Base-by-base conservation (phyloP, 1,140 invertebrate genomes). In the Hycleus phaleratus region DNA sequence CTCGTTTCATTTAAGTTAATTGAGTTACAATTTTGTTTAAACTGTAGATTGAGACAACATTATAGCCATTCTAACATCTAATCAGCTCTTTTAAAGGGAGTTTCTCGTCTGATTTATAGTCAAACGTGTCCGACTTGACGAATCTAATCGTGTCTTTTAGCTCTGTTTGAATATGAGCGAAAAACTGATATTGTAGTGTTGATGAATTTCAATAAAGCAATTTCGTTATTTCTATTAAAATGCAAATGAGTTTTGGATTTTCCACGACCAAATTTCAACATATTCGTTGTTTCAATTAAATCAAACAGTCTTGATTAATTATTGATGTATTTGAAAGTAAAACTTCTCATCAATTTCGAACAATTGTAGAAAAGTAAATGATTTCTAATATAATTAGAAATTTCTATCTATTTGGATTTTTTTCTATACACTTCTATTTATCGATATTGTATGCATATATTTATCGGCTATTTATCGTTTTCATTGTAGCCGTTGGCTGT, bases 191-290 rank as follows among this genome's bases (percentile, higher is more conserved):
- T 44, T n/a, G 12, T 11, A 44, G 4, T 18, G 42, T 44, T 44
- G 12, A 9, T 11, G 12, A 11, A n/a, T 44, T 44, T 44, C 12
- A 7, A 11, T 11, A 11, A 46, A 46, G 25, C 45, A 4, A 32
- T 32, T 32, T 32, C 4, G 7, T 46, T 25, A 55, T 26, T 39
- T 9, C 49, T 39, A 50, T 50, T 50, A 50, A 50, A 50, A 50
- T 50, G 49, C 49, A 39, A 50, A 50, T 50, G 10, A 50, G 42
- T 39, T 50, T 32, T 50, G 26, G 11, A 32, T 32, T 50, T 50
- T 50, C n/a, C 24, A 38, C 10, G 49, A 38, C 49, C 5, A 4
- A 18, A 24, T 39, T 32, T 38, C 11, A 40, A 6, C 49, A 38
- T 18, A 50, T 50, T 50, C 38, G 38, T 32, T 18, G 49, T 50